Evolutionary conservation across 2,113 vertebrate species (phyloP).

Genomic region (Cyanoliseus patagonus): DNA sequence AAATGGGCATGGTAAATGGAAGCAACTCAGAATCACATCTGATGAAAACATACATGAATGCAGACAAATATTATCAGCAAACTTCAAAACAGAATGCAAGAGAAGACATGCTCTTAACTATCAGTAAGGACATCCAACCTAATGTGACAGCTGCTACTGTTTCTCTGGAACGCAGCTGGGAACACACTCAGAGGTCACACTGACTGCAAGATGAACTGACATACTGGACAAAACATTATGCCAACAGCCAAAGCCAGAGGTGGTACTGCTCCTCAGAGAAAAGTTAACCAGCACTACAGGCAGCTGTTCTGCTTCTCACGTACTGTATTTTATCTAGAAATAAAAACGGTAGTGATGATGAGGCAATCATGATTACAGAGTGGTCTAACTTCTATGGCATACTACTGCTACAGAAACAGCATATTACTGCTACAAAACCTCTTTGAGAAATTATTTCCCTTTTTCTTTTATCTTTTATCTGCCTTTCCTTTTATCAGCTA

Average conservation of each 20-base stretch:
- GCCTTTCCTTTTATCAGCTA: neutral
- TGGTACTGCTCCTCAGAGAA: neutral
- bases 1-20: neutral
- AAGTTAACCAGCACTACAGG: neutral
- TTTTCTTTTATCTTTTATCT: neutral
- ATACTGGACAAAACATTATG: neutral
- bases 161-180: neutral
- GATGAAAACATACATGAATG: neutral
- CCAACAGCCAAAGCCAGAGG: neutral
- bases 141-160: neutral
- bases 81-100: neutral
- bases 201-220: neutral
- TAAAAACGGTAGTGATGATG: neutral
- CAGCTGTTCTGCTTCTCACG: neutral
- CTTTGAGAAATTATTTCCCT: neutral
- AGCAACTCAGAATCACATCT: neutral
- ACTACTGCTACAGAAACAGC: neutral
- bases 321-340: neutral
- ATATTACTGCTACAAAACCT: neutral
- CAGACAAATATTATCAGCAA: neutral
- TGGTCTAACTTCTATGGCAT: neutral
- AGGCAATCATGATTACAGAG: neutral
- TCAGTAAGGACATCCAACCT: neutral
- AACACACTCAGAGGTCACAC: neutral
- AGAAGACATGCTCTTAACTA: neutral